phyloP scores from a whole-genome alignment of 2,888 invertebrate genomes.

The Unio delphinus region DNA sequence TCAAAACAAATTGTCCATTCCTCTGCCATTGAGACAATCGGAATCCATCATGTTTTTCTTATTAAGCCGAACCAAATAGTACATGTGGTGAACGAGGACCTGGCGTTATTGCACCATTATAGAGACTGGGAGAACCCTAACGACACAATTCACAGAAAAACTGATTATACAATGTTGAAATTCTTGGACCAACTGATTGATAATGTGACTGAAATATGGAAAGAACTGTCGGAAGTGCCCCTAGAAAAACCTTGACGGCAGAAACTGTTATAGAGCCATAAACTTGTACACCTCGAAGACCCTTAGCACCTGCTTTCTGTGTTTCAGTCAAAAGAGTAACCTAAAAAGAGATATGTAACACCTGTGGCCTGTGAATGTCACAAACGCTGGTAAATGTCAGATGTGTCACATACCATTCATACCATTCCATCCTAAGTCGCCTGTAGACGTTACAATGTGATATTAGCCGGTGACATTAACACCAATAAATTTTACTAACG shows the following conservation, averaged over 20 bases:
- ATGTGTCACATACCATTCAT: too few species aligned
- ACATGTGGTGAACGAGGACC: constrained; percentile 11
- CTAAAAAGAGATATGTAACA: too few species aligned
- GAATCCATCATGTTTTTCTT: constrained; percentile 51
- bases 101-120: constrained; percentile 55
- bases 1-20: constrained; percentile 57
- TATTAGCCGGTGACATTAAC: too few species aligned
- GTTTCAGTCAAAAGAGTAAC: too few species aligned
- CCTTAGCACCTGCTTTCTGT: too few species aligned
- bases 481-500: too few species aligned
- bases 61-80: constrained; percentile 8
- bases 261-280: too few species aligned
- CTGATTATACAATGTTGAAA: constrained; percentile 24
- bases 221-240: constrained; percentile 14
- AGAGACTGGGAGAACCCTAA: constrained; percentile 43
- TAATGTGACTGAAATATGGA: constrained; percentile 28
- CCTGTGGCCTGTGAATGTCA: too few species aligned
- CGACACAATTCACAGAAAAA: constrained; percentile 13
- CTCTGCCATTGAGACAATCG: constrained; percentile 31
- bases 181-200: constrained; percentile 31
- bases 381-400: too few species aligned
- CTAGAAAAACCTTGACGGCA: constrained; percentile 16
- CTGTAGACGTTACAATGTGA: too few species aligned
- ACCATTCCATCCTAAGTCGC: too few species aligned
- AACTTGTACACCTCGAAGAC: too few species aligned